Conservation (phyloP, 2,797 vertebrate genomes). For the Pagetopsis macropterus region DNA sequence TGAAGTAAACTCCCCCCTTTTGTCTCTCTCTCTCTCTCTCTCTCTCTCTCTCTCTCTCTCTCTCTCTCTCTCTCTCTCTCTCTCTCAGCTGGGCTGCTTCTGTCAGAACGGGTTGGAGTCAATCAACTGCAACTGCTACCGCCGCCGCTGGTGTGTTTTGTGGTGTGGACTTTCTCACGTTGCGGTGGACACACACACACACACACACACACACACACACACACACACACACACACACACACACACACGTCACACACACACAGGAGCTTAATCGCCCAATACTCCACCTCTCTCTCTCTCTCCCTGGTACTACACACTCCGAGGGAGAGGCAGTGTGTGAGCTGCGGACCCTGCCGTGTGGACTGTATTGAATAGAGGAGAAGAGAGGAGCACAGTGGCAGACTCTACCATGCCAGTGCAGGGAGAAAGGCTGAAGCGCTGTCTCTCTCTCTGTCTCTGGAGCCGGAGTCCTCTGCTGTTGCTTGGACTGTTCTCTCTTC, state of each 20-base stretch:
- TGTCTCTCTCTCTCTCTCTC: slow-evolving; percentile 32
- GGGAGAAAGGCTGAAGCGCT: slow-evolving; percentile 72
- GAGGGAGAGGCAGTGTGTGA: slow-evolving; percentile 62
- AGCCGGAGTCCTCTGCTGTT: slow-evolving; percentile 71
- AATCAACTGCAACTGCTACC: slow-evolving; percentile 68
- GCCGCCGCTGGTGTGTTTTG: slow-evolving; percentile 61
- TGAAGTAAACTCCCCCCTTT: slow-evolving; percentile 72
- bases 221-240: slow-evolving; percentile 48
- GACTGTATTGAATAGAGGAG: slow-evolving; percentile 66
- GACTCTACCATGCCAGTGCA: slow-evolving; percentile 77
- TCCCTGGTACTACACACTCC: slow-evolving; percentile 45
- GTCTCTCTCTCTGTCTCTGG: slow-evolving; percentile 60
- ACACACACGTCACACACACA: slow-evolving; percentile 23
- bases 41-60: slow-evolving; percentile 37
- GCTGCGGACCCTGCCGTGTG: slow-evolving; percentile 52
- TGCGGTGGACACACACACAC: slow-evolving; percentile 47
- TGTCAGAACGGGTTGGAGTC: slow-evolving; percentile 74
- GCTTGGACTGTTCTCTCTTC: slow-evolving; percentile 75
- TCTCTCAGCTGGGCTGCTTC: slow-evolving; percentile 72
- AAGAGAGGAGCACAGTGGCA: slow-evolving; percentile 61
- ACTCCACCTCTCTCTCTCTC: slow-evolving; percentile 28
- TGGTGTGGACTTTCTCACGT: slow-evolving; percentile 78
- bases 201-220: slow-evolving; percentile 27
- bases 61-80: slow-evolving; percentile 39
- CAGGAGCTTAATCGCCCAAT: slow-evolving; percentile 56